A percentile compares a stretch with the other conserved stretches of the same genome.
These are phyloP conservation scores for Lagocephalus sceleratus DNA, from an alignment of 2,797 vertebrate species.

Conservation along the genomic window DNA sequence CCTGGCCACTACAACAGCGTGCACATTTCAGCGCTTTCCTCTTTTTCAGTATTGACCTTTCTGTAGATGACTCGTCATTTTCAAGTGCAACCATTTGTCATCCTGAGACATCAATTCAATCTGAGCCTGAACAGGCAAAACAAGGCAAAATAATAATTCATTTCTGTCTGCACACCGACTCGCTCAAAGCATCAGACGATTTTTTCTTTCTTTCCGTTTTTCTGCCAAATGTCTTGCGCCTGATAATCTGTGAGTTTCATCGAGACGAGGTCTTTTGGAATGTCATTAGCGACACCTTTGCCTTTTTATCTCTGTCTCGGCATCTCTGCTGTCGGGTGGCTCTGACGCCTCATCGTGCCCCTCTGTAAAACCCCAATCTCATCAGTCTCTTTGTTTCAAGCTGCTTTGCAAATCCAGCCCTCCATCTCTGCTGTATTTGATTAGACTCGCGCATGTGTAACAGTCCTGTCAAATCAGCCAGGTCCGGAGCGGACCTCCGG, in stretches of 20 bases:
- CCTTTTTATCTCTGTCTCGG: conserved; percentile 6
- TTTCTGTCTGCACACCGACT: conserved; percentile 13
- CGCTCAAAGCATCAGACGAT: conserved; percentile 11
- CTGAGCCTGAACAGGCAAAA: conserved; percentile 26
- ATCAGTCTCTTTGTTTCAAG: conserved; percentile 56
- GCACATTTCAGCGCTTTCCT: conserved; percentile 31
- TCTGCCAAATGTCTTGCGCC: conserved; percentile 21
- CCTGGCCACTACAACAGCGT: conserved; percentile 23
- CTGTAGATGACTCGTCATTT: conserved; percentile 25
- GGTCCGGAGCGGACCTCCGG: conserved; percentile 60
- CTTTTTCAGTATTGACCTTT: conserved; percentile 48
- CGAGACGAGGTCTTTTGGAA: conserved; percentile 11
- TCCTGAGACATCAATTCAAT: conserved; percentile 28
- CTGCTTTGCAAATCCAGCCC: conserved; percentile 58
- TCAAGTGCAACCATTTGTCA: conserved; percentile 29
- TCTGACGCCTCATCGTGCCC: conserved; percentile 32
- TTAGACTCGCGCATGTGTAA: conserved; percentile 60
- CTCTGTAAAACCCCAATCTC: conserved; percentile 57
- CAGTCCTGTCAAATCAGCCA: conserved; percentile 48
- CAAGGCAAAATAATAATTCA: conserved; percentile 3
- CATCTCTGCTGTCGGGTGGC: conserved; percentile 13
- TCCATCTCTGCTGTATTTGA: conserved; percentile 54
- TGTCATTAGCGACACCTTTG: conserved; percentile 24
- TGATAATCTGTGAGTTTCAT: conserved; percentile 10
- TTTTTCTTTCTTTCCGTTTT: conserved; percentile 23